Evolutionary conservation across 2,888 invertebrate genomes (phyloP).

Genomic region (Andrena fulva): DNA sequence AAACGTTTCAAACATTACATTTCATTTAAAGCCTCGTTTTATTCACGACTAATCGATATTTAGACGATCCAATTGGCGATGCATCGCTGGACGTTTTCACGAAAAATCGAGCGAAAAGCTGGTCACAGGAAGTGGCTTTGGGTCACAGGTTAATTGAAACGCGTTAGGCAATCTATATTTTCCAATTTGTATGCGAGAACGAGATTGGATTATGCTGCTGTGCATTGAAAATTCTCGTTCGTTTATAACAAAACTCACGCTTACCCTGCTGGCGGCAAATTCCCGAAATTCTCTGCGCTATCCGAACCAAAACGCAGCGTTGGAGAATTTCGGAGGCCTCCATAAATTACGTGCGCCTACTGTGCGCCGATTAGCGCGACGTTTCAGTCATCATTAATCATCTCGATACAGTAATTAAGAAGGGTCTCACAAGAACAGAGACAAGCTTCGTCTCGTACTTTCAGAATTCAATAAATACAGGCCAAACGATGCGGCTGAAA

Average conservation of each 20-base stretch:
- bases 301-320: background rate
- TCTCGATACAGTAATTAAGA: background rate
- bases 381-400: background rate
- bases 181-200: conserved; percentile 20
- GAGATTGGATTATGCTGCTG: conserved; percentile 41
- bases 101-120: conserved; percentile 13
- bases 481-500: no score
- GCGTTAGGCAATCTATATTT: conserved; percentile 22
- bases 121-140: background rate
- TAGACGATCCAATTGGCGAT: background rate
- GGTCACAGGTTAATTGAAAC: conserved; percentile 40
- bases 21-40: background rate
- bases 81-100: conserved; percentile 1
- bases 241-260: conserved; percentile 17
- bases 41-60: conserved; percentile 7
- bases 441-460: no score
- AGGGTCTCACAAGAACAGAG: background rate
- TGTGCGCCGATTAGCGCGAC: background rate
- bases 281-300: background rate
- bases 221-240: conserved; percentile 8
- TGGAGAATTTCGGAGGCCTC: background rate
- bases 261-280: background rate
- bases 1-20: background rate
- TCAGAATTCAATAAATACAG: no score
- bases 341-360: background rate